Evolutionary conservation across 2,113 vertebrate species (phyloP).

Genomic region (Callopanchax toddi): DNA sequence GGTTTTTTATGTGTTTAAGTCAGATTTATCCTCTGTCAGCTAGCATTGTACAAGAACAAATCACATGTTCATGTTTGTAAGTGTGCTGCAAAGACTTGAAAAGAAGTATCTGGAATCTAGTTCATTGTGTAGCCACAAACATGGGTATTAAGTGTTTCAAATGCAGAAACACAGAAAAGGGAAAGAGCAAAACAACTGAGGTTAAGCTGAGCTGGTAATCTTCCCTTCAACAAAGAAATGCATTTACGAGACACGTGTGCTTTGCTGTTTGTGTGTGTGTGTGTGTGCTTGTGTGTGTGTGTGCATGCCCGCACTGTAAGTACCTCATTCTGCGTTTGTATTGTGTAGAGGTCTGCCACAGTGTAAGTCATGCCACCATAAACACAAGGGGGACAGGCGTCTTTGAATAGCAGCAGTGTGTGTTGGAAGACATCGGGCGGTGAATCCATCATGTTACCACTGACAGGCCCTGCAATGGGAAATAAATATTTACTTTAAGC

Average conservation of each 20-base stretch:
- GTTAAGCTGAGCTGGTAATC: slow-evolving; percentile 65
- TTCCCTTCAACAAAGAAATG: slow-evolving; percentile 63
- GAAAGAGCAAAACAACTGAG: slow-evolving; percentile 41
- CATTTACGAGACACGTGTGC: slow-evolving; percentile 58
- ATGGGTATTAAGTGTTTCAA: slow-evolving; percentile 54
- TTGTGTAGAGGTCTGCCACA: slow-evolving; percentile 57
- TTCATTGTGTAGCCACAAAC: slow-evolving; percentile 27
- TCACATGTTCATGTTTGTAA: background rate
- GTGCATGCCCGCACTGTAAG: slow-evolving; percentile 37
- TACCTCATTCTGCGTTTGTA: slow-evolving; percentile 61
- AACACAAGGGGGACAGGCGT: slow-evolving; percentile 53
- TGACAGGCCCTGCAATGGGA: slow-evolving; percentile 74
- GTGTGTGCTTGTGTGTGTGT: slow-evolving; percentile 32
- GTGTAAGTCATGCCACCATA: slow-evolving; percentile 66
- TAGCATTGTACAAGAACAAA: slow-evolving; percentile 18
- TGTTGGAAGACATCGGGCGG: slow-evolving; percentile 67
- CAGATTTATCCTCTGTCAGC: background rate
- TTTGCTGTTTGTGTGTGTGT: slow-evolving; percentile 37
- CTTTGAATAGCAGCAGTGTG: slow-evolving; percentile 69
- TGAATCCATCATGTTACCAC: slow-evolving; percentile 72
- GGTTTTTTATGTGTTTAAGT: background rate
- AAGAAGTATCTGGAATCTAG: slow-evolving; percentile 21
- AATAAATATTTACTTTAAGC: slow-evolving; percentile 78
- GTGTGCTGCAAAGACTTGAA: slow-evolving; percentile 5
- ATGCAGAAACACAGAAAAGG: background rate